Base-by-base conservation (phyloP, 2,113 vertebrate species). In the Misgurnus anguillicaudatus region DNA sequence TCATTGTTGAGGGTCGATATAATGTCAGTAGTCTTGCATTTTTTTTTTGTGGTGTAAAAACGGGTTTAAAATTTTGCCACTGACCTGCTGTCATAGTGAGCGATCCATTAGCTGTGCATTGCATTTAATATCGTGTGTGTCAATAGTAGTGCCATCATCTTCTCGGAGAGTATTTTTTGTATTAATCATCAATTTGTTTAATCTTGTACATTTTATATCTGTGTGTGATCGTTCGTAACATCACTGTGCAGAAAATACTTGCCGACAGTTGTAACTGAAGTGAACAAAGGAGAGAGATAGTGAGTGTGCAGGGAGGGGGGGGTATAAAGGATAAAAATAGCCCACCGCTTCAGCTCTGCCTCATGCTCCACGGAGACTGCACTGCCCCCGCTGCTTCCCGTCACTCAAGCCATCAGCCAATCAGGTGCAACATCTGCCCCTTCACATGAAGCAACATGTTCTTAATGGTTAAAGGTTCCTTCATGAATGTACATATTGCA, bases 311-410 rank as follows among this genome's bases (percentile, higher is more conserved):
- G 51, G 79, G 74, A 57, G 24, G 6, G 17, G 38, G 72, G 24
- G 7, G 42, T 13, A 8, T 80, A 83, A 48, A 71, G 76, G 86
- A 85, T 92, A 91, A 89, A 93, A 92, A 93, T 92, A 91, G 88
- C 87, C 61, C 6, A 17, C 63, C 71, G 68, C 86, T 85, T 68
- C 84, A 82, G 86, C 85, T 84, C 80, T 75, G 82, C 87, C 73
- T 24, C 83, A 75, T 83, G 81, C 80, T 82, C 79, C 71, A 80
- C 75, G 51, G 77, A 84, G 75, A 78, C 80, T 72, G 80, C 73
- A 79, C 80, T 38, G 83, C 77, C 80, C 66, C 78, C 79, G 75
- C 84, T 82, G 81, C 64, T 82, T 75, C 61, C 75, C 82, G 79
- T 84, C 85, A 83, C 64, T 78, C 60, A 48, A 14, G 16, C 21